Evolutionary conservation across 2,888 invertebrate genomes (phyloP), one percentile per base, ranked within the genome.

Genomic region (Germaria angustata): DNA sequence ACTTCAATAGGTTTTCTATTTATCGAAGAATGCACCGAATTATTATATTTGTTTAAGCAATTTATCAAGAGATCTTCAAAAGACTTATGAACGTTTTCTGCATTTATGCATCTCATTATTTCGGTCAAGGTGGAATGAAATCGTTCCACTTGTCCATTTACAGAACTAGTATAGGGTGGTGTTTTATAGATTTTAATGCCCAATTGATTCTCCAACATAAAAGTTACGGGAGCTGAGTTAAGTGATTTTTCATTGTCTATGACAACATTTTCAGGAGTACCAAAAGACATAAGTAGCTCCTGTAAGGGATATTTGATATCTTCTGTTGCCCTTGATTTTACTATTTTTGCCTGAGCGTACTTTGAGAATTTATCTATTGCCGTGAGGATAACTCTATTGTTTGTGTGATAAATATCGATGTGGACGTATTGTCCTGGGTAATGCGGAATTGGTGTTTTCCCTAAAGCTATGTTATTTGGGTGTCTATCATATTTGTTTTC

Each of bases 51-150:
- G 20, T 72, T 75, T 11, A 80, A 51, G 15, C 72, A 57, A 22
- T 36, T 80, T 6, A 69, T 57, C 7, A 83, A 51, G 8, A 61
- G 39, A n/a, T 72, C 61, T 28, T 39, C 36, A 28, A 61, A 72
- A 9, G 49, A 61, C 15, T 59, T 59, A 49, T 49, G 15, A 7
- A 28, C 7, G 4, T 80, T 80, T 32, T 75, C 80, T n/a, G 65
- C 59, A 15, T 80, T 80, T 5, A 51, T 13, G 8, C 61, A 61
- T 22, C 57, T 32, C 69, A 69, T 34, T 32, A 22, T 44, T 73
- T 84, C 84, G 1, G 84, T 59, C n/a, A 85, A 49, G 1, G 83
- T 85, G 8, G 81, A 84, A 68, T 84, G 84, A 28, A 85, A 85
- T 11, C 82, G 69, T 49, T 73, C 63, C 5, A 63, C 32, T 13